These are phyloP conservation scores for Anadara kagoshimensis DNA, from an alignment of 1,140 invertebrate species.

Conservation along the genomic window DNA sequence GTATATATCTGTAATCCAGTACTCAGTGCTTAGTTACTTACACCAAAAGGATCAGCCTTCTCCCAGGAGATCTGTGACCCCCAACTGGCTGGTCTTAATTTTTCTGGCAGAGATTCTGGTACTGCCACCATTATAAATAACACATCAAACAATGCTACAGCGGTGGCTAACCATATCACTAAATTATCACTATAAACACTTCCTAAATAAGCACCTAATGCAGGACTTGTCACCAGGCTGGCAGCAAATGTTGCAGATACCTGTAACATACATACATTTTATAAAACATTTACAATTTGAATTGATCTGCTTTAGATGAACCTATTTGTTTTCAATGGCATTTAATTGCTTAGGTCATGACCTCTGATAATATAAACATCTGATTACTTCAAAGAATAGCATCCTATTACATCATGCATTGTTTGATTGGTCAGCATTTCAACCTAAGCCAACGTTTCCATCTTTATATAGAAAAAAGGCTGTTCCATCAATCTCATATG, in stretches of 20 bases:
- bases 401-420: too few relatives aligned
- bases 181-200: conserved; percentile 92
- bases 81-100: conserved; percentile 68
- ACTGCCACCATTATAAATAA: conserved; percentile 98
- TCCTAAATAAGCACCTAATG: conserved; percentile 95
- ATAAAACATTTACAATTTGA: not conserved
- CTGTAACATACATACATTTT: conserved; percentile 66
- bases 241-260: conserved; percentile 99
- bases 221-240: conserved; percentile 96
- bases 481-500: too few relatives aligned
- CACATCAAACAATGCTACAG: conserved; percentile 95
- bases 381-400: too few relatives aligned
- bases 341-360: too few relatives aligned
- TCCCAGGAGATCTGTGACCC: conserved; percentile 80
- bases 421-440: too few relatives aligned
- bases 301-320: too few relatives aligned
- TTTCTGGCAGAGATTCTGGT: conserved; percentile 96
- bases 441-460: too few relatives aligned
- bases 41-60: conserved; percentile 97
- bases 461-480: too few relatives aligned
- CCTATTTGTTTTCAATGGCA: too few relatives aligned
- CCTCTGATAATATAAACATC: too few relatives aligned
- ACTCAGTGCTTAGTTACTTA: conserved; percentile 71
- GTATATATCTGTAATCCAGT: too few relatives aligned
- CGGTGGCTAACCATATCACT: conserved; percentile 94